Conservation (phyloP, 2,797 vertebrate species). For the Hyperoplus lanceolatus region DNA sequence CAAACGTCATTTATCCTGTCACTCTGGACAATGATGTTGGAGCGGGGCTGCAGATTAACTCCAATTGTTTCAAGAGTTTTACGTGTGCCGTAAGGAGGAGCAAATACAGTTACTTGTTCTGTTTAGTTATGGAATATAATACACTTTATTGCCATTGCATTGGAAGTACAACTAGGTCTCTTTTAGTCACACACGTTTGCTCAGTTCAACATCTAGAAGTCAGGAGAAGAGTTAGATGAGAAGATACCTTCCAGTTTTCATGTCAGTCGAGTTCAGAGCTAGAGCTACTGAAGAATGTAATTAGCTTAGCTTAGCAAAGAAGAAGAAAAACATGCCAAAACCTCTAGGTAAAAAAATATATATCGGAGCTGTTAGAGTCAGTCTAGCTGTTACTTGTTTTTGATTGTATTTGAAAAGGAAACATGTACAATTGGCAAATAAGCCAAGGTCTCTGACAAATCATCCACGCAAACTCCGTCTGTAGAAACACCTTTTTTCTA, state of each 20-base stretch:
- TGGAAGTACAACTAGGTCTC: no score
- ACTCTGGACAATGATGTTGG: neutral
- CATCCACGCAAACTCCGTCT: no score
- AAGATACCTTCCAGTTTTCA: neutral
- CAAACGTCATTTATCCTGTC: conserved; percentile 9
- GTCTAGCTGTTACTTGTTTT: no score
- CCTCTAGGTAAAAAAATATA: no score
- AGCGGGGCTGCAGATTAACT: neutral
- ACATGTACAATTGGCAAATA: no score
- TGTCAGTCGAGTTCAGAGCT: neutral
- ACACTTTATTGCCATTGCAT: no score
- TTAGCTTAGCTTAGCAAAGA: neutral
- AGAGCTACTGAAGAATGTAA: neutral
- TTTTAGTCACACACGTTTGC: no score
- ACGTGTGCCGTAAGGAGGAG: neutral
- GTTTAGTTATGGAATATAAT: neutral
- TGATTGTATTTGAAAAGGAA: no score
- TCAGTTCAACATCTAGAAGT: no score
- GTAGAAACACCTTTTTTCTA: neutral
- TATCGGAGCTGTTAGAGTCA: no score
- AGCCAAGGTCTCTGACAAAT: no score
- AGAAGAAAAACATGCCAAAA: no score
- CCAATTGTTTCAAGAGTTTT: neutral
- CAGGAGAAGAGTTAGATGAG: neutral
- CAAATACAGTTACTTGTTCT: neutral